phyloP scores from a whole-genome alignment of 2,113 vertebrate species.

The Coturnix japonica region DNA sequence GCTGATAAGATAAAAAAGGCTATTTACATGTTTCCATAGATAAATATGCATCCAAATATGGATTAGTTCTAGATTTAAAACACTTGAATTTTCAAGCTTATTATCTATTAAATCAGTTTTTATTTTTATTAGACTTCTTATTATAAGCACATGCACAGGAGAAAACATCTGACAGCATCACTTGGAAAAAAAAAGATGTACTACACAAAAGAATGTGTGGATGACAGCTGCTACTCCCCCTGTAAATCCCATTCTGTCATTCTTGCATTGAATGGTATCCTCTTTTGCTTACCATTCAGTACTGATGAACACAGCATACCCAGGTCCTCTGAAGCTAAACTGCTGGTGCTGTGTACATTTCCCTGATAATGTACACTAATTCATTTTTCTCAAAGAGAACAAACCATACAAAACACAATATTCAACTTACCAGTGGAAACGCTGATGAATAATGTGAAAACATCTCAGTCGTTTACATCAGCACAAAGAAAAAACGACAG shows the following conservation, averaged over 20 bases:
- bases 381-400: constrained; percentile 11
- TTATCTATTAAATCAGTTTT: background rate
- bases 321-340: background rate
- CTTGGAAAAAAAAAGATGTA: background rate
- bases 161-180: background rate
- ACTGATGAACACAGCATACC: background rate
- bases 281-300: background rate
- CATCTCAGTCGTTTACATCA: background rate
- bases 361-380: background rate
- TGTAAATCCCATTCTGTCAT: background rate
- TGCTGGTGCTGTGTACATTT: background rate
- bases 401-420: background rate
- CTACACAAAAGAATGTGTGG: background rate
- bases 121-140: background rate
- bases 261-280: background rate
- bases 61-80: background rate
- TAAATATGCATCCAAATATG: background rate
- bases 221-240: background rate
- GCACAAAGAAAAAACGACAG: background rate
- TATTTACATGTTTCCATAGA: background rate
- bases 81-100: background rate
- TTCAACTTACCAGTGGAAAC: background rate
- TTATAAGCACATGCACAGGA: background rate
- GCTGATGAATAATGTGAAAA: background rate
- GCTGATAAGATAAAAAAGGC: background rate